Base-by-base conservation (phyloP, 2,888 invertebrate species). In the Camptogramma bilineatum region DNA sequence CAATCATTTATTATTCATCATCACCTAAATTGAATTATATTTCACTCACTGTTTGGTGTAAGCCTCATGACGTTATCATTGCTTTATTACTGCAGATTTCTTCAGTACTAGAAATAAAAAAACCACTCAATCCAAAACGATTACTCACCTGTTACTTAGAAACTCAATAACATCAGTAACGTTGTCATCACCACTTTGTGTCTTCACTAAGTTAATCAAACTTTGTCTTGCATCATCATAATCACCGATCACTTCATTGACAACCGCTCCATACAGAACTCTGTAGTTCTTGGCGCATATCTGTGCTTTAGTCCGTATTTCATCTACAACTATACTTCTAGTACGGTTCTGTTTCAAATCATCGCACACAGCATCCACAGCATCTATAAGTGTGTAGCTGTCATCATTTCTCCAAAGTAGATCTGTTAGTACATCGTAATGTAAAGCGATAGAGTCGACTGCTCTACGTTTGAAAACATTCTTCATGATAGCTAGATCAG, bases 341-440 rank as follows among this genome's bases (percentile, higher is more conserved):
- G 64, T 81, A n/a, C 75, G 73, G 73, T 88, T 87, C 7, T 67
- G 76, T 60, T 81, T 80, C 7, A 86, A 68, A 72, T 83, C 73
- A 10, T 77, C 68, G 64, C 93, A 93, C 68, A 81, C 77, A 13
- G 67, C 61, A 19, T 80, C 72, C 18, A 91, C 64, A 0, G 82
- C 83, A 47, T 85, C 73, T 0, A 79, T 71, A n/a, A 91, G 65
- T 50, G 75, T 81, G 61, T 82, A 84, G 55, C 80, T 76, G 2
- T 80, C 75, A 66, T 81, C 66, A 54, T 83, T 78, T 47, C 55
- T 79, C 82, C 84, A 83, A 50, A 91, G 16, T 0, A 85, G 55
- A 64, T 89, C 81, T 47, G 90, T 91, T 62, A 93, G 66, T 1
- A 87, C 48, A 76, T 93, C 92, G 63, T 88, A 93, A 78, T 87